These are phyloP conservation scores for Acleris holmiana DNA, from an alignment of 2,888 invertebrate genomes.

Conservation along the genomic window DNA sequence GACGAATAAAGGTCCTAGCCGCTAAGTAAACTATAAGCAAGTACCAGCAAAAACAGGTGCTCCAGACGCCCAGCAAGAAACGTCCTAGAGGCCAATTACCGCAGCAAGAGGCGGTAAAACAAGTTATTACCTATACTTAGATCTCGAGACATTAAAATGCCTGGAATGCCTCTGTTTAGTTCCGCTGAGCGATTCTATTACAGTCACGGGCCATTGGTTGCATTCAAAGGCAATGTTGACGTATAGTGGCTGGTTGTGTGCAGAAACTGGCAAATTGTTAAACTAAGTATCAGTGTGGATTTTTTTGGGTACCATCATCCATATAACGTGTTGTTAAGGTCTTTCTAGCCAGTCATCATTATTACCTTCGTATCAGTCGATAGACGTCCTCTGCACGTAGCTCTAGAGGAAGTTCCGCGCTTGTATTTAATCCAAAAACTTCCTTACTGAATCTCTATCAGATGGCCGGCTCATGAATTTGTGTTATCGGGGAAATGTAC, in stretches of 20 bases:
- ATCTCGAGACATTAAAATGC: conserved; percentile 16
- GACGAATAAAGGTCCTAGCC: too few species aligned
- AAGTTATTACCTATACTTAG: conserved; percentile 30
- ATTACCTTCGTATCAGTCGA: too few species aligned
- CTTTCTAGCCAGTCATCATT: too few species aligned
- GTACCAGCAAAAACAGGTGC: neutral
- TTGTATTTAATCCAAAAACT: too few species aligned
- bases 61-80: conserved; percentile 21
- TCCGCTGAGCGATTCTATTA: conserved; percentile 40
- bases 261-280: conserved; percentile 26
- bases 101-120: conserved; percentile 17
- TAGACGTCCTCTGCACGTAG: too few species aligned
- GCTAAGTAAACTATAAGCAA: neutral
- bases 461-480: too few species aligned
- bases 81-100: conserved; percentile 26
- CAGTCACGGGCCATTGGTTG: conserved; percentile 63
- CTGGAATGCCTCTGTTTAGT: conserved; percentile 34
- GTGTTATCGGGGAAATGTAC: too few species aligned
- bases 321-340: too few species aligned
- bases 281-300: neutral
- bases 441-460: too few species aligned
- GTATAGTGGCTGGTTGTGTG: conserved; percentile 1
- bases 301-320: too few species aligned
- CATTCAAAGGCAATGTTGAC: conserved; percentile 60
- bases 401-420: too few species aligned